A percentile compares a stretch with the other conserved stretches of the same genome.
Evolutionary conservation across 2,888 invertebrate species (phyloP).

Genomic region (Drosophila mimica): DNA sequence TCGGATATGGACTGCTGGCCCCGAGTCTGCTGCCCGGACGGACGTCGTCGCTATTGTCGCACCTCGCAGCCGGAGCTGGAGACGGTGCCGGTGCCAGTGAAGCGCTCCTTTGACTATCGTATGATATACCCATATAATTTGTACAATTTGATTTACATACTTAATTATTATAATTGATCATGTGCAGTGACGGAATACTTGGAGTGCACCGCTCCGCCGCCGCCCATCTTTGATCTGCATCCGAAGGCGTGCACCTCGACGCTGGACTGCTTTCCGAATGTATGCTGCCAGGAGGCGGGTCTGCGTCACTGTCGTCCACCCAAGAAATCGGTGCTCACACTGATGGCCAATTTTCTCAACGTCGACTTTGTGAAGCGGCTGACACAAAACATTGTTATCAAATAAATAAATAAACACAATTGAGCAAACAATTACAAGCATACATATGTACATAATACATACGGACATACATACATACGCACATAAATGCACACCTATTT

Average conservation of each 20-base stretch:
- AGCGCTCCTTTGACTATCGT: constrained; percentile 88
- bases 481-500: constrained; percentile 1
- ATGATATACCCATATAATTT: constrained; percentile 71
- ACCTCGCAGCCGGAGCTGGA: constrained; percentile 89
- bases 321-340: constrained; percentile 89
- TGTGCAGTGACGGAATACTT: constrained; percentile 87
- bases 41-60: constrained; percentile 89
- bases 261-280: constrained; percentile 91
- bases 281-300: constrained; percentile 92
- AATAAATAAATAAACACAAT: constrained; percentile 68
- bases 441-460: constrained; percentile 1
- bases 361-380: constrained; percentile 84
- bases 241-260: constrained; percentile 90
- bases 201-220: constrained; percentile 90
- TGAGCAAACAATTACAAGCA: constrained; percentile 5
- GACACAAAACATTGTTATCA: constrained; percentile 84
- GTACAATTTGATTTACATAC: not conserved
- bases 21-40: constrained; percentile 91
- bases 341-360: constrained; percentile 87
- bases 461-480: not conserved
- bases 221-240: constrained; percentile 89
- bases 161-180: not conserved
- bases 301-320: constrained; percentile 90
- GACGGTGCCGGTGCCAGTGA: constrained; percentile 87
- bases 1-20: constrained; percentile 90